Conservation (phyloP, 1,140 invertebrate species). For the Diabrotica undecimpunctata region DNA sequence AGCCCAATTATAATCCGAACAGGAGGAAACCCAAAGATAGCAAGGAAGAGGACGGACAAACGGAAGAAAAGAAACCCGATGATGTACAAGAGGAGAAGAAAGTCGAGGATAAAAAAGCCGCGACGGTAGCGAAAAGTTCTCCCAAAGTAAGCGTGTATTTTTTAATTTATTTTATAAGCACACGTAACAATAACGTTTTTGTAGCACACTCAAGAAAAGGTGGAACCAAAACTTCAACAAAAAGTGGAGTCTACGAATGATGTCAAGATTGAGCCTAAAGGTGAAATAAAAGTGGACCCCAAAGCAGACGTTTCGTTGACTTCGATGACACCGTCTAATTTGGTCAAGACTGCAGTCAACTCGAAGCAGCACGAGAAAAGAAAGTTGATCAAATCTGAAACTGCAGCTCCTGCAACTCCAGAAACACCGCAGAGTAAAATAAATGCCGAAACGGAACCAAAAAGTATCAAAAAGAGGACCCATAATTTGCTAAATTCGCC, state of each 20-base stretch:
- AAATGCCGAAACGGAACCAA: slow-evolving; percentile 28
- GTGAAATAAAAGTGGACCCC: neutral
- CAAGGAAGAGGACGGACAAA: slow-evolving; percentile 18
- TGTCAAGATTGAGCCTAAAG: neutral
- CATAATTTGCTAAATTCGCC: slow-evolving; percentile 36
- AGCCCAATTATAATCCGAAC: slow-evolving; percentile 53
- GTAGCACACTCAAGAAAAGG: no score
- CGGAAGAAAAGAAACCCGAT: slow-evolving; percentile 37
- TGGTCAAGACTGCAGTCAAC: slow-evolving; percentile 64
- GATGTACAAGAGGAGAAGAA: slow-evolving; percentile 29
- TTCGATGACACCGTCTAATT: slow-evolving; percentile 57
- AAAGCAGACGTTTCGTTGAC: slow-evolving; percentile 15
- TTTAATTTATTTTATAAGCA: no score
- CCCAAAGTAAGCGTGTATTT: no score
- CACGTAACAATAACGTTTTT: no score
- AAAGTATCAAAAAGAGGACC: slow-evolving; percentile 43
- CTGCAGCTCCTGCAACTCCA: slow-evolving; percentile 25
- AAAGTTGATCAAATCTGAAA: slow-evolving; percentile 37
- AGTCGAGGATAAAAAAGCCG: slow-evolving; percentile 13
- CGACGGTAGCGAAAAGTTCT: no score
- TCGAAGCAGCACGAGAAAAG: slow-evolving; percentile 54
- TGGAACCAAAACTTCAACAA: no score
- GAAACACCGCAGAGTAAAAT: slow-evolving; percentile 8
- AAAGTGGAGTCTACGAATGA: slow-evolving; percentile 5
- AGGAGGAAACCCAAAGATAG: slow-evolving; percentile 45